Evolutionary conservation across 1,140 invertebrate species (phyloP).

Genomic region (Diabrotica undecimpunctata): DNA sequence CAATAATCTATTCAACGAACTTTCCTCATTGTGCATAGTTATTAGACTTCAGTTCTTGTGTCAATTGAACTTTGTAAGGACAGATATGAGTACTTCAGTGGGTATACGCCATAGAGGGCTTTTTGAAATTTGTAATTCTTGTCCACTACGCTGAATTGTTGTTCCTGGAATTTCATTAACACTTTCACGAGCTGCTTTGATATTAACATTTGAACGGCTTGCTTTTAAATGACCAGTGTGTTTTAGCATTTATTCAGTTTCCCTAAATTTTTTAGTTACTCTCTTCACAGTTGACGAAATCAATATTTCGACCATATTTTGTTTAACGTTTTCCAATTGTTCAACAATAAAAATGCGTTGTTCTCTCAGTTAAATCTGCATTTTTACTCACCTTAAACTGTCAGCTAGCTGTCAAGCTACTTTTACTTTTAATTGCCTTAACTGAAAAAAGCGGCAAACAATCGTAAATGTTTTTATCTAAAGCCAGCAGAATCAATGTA

Average conservation of each 20-base stretch:
- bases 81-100: slow-evolving; percentile 14
- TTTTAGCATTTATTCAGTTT: slow-evolving; percentile 10
- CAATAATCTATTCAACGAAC: slow-evolving; percentile 25
- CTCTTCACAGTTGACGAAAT: too few species aligned
- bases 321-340: too few species aligned
- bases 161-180: slow-evolving; percentile 32
- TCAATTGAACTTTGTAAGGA: slow-evolving; percentile 33
- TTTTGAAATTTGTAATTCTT: slow-evolving; percentile 37
- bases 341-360: too few species aligned
- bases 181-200: slow-evolving; percentile 34
- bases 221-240: slow-evolving; percentile 20
- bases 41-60: slow-evolving; percentile 30
- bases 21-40: slow-evolving; percentile 28
- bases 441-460: too few species aligned
- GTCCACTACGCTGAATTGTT: slow-evolving; percentile 32
- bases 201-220: slow-evolving; percentile 28
- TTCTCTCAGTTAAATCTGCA: slow-evolving; percentile 5
- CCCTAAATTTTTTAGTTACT: slow-evolving; percentile 30
- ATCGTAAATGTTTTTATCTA: too few species aligned
- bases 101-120: slow-evolving; percentile 31
- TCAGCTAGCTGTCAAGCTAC: too few species aligned
- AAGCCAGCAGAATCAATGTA: too few species aligned
- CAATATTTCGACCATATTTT: slow-evolving; percentile 33
- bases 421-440: too few species aligned
- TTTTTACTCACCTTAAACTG: neutral